A percentile compares a stretch with the other conserved stretches of the same genome.
These are phyloP conservation scores for Heliothis virescens DNA, from an alignment of 1,140 invertebrate species.

Conservation along the genomic window DNA sequence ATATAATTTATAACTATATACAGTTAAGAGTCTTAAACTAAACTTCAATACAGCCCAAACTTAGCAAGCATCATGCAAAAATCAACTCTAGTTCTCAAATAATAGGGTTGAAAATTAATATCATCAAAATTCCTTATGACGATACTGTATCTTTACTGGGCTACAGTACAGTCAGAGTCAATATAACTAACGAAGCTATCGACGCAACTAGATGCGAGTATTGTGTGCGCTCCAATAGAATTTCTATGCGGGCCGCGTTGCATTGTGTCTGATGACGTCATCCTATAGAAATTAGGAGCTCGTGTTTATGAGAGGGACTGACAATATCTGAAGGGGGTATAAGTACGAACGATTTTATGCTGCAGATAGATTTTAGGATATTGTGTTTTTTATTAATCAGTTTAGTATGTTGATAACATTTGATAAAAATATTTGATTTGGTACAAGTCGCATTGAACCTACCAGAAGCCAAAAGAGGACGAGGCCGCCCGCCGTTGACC, in stretches of 20 bases:
- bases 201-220: conserved; percentile 42
- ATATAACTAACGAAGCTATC: conserved; percentile 32
- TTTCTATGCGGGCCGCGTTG: conserved; percentile 39
- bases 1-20: too few species aligned
- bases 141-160: background rate
- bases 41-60: background rate
- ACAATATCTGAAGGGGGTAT: background rate
- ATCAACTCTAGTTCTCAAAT: background rate
- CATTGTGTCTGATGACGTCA: conserved; percentile 38
- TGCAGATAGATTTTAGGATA: too few species aligned
- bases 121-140: background rate
- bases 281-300: conserved; percentile 30
- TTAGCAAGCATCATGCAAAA: background rate
- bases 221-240: conserved; percentile 45
- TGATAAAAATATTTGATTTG: too few species aligned
- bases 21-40: too few species aligned
- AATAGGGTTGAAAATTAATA: background rate
- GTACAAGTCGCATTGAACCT: too few species aligned
- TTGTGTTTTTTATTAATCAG: too few species aligned
- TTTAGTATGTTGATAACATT: too few species aligned
- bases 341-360: too few species aligned
- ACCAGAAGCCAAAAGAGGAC: too few species aligned
- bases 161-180: conserved; percentile 12
- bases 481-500: too few species aligned
- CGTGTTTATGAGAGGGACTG: background rate